Conservation (phyloP, 2,113 vertebrate genomes). For the Protobothrops flavoviridis region DNA sequence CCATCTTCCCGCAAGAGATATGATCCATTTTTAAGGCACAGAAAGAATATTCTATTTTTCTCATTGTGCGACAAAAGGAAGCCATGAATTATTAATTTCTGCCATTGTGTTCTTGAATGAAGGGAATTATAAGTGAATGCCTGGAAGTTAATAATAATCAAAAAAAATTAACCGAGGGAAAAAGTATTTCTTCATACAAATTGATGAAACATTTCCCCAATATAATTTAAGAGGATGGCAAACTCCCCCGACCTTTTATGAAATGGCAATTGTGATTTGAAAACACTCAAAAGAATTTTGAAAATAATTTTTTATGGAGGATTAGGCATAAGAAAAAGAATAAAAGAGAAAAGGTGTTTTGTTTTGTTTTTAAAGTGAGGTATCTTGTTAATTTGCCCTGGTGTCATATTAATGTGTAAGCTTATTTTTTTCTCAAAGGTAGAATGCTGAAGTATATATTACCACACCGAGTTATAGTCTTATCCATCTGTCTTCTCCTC, state of each 20-base stretch:
- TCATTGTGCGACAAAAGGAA: constrained; percentile 59
- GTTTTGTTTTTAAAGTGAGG: too few relatives aligned
- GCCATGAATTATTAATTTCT: constrained; percentile 72
- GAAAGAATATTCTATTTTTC: constrained; percentile 55
- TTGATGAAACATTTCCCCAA: constrained; percentile 66
- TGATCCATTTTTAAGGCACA: constrained; percentile 54
- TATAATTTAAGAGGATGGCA: constrained; percentile 38
- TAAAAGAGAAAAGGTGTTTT: not conserved
- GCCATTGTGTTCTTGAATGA: constrained; percentile 64
- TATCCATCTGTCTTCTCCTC: not conserved
- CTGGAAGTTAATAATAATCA: constrained; percentile 53
- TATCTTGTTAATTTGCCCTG: not conserved
- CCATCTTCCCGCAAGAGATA: constrained; percentile 19
- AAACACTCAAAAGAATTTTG: not conserved
- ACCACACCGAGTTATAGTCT: not conserved
- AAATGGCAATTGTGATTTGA: not conserved
- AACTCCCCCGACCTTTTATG: not conserved
- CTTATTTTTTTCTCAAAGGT: not conserved
- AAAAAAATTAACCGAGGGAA: constrained; percentile 30
- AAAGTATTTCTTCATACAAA: constrained; percentile 53
- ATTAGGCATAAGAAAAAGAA: not conserved
- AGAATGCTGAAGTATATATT: not conserved
- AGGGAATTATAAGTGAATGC: constrained; percentile 64
- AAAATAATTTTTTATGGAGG: not conserved
- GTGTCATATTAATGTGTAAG: not conserved